A percentile compares a stretch with the other conserved stretches of the same genome.
phyloP scores from a whole-genome alignment of 1,140 invertebrate species.

The Telenomus remus region DNA sequence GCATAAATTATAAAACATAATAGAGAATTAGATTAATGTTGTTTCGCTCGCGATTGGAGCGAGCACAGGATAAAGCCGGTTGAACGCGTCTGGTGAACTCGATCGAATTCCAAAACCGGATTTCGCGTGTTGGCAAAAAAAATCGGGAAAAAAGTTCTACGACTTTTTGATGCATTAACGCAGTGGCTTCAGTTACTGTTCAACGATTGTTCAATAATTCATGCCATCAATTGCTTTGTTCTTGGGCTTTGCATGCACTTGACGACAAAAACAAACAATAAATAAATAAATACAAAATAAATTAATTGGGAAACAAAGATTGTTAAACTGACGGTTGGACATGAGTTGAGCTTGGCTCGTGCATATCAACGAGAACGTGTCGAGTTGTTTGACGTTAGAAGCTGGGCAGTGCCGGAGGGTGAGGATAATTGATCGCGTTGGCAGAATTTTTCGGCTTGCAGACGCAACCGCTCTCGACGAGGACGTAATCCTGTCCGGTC shows the following conservation, averaged over 20 bases:
- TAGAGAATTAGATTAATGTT: conserved; percentile 47
- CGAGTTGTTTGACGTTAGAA: conserved; percentile 56
- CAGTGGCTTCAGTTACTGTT: neutral
- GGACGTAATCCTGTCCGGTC: conserved; percentile 93
- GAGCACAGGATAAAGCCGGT: conserved; percentile 63
- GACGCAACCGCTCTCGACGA: conserved; percentile 93
- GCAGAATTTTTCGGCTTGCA: conserved; percentile 86
- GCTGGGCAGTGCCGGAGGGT: conserved; percentile 66
- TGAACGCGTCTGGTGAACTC: conserved; percentile 65
- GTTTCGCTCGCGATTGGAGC: conserved; percentile 45
- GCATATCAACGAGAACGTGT: too few species aligned
- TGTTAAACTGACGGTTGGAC: too few species aligned
- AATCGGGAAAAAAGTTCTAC: conserved; percentile 27
- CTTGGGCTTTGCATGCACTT: too few species aligned
- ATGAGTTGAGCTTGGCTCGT: too few species aligned
- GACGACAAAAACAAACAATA: too few species aligned
- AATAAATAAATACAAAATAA: too few species aligned
- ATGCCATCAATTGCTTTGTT: neutral
- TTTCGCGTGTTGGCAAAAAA: conserved; percentile 58
- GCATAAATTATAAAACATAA: conserved; percentile 35
- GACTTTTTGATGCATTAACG: conserved; percentile 22
- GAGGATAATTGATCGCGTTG: conserved; percentile 56
- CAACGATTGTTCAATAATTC: neutral
- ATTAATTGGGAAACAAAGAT: too few species aligned
- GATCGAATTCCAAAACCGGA: conserved; percentile 69